phyloP scores from a whole-genome alignment of 2,113 vertebrate genomes.

The Nipponia nippon region DNA sequence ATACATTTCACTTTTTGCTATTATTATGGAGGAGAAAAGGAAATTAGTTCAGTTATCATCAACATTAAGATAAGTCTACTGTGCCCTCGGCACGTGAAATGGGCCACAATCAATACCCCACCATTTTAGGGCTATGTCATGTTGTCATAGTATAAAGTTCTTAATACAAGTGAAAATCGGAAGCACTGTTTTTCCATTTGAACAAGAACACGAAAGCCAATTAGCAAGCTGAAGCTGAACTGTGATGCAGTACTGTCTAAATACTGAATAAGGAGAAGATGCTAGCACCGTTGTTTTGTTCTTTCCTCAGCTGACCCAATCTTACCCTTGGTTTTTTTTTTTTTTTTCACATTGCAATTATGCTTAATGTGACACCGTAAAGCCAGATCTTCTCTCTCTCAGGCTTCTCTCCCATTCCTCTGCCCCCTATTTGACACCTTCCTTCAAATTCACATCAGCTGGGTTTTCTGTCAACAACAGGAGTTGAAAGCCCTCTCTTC shows the following conservation, averaged over 20 bases:
- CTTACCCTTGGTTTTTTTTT: neutral
- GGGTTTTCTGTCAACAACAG: neutral
- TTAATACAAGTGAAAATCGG: neutral
- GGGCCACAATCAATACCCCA: neutral
- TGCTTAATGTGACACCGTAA: neutral
- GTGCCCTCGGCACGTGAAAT: neutral
- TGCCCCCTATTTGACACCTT: neutral
- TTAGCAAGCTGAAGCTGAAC: neutral
- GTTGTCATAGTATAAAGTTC: neutral
- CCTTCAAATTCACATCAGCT: neutral
- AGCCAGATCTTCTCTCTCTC: neutral
- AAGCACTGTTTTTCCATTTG: neutral
- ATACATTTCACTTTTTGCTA: neutral
- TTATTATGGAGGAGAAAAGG: neutral
- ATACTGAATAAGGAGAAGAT: neutral
- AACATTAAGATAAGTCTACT: neutral
- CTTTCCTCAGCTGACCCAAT: neutral
- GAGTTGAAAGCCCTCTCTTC: neutral
- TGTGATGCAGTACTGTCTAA: neutral
- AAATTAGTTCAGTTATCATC: neutral
- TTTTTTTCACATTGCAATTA: neutral
- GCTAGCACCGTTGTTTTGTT: neutral
- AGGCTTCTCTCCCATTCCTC: neutral
- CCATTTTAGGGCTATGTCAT: neutral
- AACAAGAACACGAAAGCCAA: neutral